phyloP scores from a whole-genome alignment of 2,797 vertebrate genomes.

The Benthosema pterotum region DNA sequence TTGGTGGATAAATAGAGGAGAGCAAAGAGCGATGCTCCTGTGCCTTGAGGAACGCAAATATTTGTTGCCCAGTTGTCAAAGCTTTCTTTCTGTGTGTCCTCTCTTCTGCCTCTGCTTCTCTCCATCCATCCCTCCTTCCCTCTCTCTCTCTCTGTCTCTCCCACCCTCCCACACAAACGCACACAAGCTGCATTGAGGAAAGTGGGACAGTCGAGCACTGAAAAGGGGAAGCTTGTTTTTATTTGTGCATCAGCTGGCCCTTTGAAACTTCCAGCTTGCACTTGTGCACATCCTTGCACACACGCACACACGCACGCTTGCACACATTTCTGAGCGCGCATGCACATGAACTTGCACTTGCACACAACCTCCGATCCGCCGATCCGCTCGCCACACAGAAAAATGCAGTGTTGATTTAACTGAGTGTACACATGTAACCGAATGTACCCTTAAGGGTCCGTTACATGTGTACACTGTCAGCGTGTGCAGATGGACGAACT shows the following conservation, averaged over 20 bases:
- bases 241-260: slow-evolving; percentile 61
- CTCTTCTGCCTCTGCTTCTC: slow-evolving; percentile 43
- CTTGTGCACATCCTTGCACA: slow-evolving; percentile 21
- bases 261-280: slow-evolving; percentile 51
- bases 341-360: slow-evolving; percentile 3
- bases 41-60: slow-evolving; percentile 75
- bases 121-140: slow-evolving; percentile 1
- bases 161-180: slow-evolving; percentile 19
- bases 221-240: slow-evolving; percentile 68
- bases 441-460: too few relatives aligned
- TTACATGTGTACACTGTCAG: too few relatives aligned
- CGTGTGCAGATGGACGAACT: neutral
- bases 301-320: slow-evolving; percentile 8
- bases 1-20: slow-evolving; percentile 61
- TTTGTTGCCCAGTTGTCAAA: slow-evolving; percentile 70
- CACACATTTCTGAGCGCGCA: slow-evolving; percentile 12
- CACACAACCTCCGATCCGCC: slow-evolving; percentile 10
- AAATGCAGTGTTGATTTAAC: too few relatives aligned
- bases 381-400: too few relatives aligned
- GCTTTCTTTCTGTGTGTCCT: slow-evolving; percentile 49
- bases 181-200: slow-evolving; percentile 63
- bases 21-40: slow-evolving; percentile 62
- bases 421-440: too few relatives aligned
- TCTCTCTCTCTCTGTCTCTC: neutral
- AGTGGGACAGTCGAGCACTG: slow-evolving; percentile 60